These are phyloP conservation scores for Furcula furcula DNA, from an alignment of 2,888 invertebrate genomes.

Conservation along the genomic window DNA sequence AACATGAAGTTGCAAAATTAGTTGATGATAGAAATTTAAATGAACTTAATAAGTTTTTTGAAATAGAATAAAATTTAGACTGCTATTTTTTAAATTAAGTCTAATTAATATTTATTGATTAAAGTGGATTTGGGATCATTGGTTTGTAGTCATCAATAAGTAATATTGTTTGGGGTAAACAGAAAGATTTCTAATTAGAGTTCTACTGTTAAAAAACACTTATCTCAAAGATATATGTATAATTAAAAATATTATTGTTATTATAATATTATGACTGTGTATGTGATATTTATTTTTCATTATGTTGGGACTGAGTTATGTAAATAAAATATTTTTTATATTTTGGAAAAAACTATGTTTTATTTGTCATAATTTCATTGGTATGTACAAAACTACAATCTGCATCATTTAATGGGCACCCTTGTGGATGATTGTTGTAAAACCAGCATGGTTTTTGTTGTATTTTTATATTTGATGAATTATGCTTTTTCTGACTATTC, in stretches of 20 bases:
- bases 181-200: too few species aligned
- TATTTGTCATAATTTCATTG: slow-evolving; percentile 13
- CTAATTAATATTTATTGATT: not conserved
- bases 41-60: slow-evolving; percentile 81
- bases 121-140: not conserved
- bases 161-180: too few species aligned
- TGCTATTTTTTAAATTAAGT: not conserved
- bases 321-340: slow-evolving; percentile 26
- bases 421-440: slow-evolving; percentile 90
- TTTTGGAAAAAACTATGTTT: slow-evolving; percentile 20
- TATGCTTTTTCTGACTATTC: slow-evolving; percentile 63
- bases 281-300: not conserved
- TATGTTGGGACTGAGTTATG: slow-evolving; percentile 20
- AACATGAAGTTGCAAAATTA: slow-evolving; percentile 82
- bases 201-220: too few species aligned
- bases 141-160: not conserved
- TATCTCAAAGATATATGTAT: too few species aligned
- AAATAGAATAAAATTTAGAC: slow-evolving; percentile 40
- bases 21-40: slow-evolving; percentile 83
- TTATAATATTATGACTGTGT: not conserved
- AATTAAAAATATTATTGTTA: not conserved
- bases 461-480: slow-evolving; percentile 42
- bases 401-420: slow-evolving; percentile 86
- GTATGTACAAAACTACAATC: slow-evolving; percentile 89
- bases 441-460: slow-evolving; percentile 92